A percentile compares a stretch with the other conserved stretches of the same genome.
Evolutionary conservation across 23 tunicate species (phyloP).

Genomic region (Styela plicata): DNA sequence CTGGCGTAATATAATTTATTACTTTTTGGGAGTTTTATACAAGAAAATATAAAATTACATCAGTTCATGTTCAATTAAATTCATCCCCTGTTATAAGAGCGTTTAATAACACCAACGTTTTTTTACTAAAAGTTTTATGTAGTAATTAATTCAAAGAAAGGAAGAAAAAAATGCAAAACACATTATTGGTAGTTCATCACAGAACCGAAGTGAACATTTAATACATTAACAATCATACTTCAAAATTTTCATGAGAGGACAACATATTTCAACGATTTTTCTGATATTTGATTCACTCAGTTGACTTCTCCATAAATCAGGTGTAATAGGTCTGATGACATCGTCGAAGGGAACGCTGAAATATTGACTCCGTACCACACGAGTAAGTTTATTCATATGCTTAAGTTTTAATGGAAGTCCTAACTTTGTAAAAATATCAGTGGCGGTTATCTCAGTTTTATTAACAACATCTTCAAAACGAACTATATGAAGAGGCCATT

Average conservation of each 20-base stretch:
- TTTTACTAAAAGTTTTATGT: no score
- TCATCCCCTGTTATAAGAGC: no score
- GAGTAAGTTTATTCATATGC: constrained; percentile 38
- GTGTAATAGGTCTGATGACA: neutral
- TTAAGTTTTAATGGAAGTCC: constrained; percentile 55
- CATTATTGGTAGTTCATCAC: neutral
- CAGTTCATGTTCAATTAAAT: no score
- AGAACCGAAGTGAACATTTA: neutral
- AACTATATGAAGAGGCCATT: constrained; percentile 54
- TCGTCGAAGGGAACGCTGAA: constrained; percentile 8
- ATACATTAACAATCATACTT: constrained; percentile 6
- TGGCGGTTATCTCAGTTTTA: constrained; percentile 37
- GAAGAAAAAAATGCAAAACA: neutral
- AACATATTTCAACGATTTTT: constrained; percentile 16
- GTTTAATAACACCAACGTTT: no score
- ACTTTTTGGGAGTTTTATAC: no score
- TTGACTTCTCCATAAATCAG: neutral
- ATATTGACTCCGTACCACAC: constrained; percentile 31
- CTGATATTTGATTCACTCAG: neutral
- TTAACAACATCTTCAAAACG: constrained; percentile 62
- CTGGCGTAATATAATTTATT: no score
- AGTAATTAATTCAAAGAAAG: neutral
- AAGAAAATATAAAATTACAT: no score
- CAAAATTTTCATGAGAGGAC: constrained; percentile 12
- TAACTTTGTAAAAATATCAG: constrained; percentile 27